Percentiles rank a stretch among this genome's conserved stretches.
These are phyloP conservation scores for Lepas anatifera DNA, from an alignment of 2,888 invertebrate species.

Conservation along the genomic window DNA sequence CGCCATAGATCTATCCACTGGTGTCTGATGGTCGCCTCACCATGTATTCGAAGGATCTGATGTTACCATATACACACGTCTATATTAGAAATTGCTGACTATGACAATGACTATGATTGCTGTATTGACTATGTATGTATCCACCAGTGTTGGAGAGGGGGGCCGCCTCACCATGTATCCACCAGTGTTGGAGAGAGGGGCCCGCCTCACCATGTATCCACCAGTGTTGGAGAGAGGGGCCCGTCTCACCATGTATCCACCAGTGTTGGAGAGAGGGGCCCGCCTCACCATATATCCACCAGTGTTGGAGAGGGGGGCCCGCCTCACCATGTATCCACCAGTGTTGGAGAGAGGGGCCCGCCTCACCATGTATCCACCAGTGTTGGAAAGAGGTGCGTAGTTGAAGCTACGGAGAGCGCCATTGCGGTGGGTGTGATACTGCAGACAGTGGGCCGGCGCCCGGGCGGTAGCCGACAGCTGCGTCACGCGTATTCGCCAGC, in stretches of 20 bases:
- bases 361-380: neutral
- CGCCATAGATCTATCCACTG: too few species aligned
- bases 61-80: too few species aligned
- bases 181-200: too few species aligned
- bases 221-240: too few species aligned
- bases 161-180: neutral
- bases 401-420: conserved; percentile 29
- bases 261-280: too few species aligned
- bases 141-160: too few species aligned
- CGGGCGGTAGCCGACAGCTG: conserved; percentile 18
- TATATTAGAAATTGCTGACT: too few species aligned
- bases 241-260: neutral
- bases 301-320: too few species aligned
- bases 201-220: too few species aligned
- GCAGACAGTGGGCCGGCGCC: conserved; percentile 28
- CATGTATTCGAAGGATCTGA: neutral
- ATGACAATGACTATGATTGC: too few species aligned
- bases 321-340: neutral
- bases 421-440: conserved; percentile 27
- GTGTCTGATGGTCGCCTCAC: neutral
- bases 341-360: neutral
- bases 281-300: too few species aligned
- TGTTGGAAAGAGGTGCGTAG: conserved; percentile 17
- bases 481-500: conserved; percentile 24
- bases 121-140: too few species aligned